Evolutionary conservation across 2,797 vertebrate genomes (phyloP), one percentile per base, ranked within the genome.

Genomic region (Danionella dracula): DNA sequence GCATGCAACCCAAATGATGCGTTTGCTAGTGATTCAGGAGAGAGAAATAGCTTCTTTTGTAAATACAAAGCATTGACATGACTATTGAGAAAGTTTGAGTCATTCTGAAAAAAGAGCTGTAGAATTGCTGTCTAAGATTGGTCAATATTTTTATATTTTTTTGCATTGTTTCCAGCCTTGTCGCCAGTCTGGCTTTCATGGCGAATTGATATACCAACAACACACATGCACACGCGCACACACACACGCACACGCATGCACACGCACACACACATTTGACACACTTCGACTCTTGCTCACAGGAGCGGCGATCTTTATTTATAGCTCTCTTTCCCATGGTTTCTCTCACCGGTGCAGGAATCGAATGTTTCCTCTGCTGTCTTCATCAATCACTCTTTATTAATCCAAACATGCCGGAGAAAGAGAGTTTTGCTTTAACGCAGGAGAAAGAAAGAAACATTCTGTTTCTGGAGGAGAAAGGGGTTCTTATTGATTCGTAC

Each of bases 341-440:
- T 87, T 68, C 64, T 88, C 86, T 87, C 86, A 87, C 86, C 85
- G 83, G 78, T 80, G 68, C 77, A 83, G 83, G 83, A 85, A 83
- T 83, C 73, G 71, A 64, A 63, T 74, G 77, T 82, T 87, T 88
- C 86, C 85, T 86, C 80, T 84, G 76, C 77, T 76, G 75, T 78
- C 46, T 51, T 73, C 85, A 83, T 87, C 81, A 82, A 85, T 87
- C 86, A 86, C 78, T 73, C 73, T 78, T 84, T 83, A 87, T 85
- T 83, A 82, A 85, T 73, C 73, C 64, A 79, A 71, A 73, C 68
- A 68, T 45, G 49, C 63, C 29, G 50, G 68, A 66, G 46, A 57
- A 58, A 54, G 63, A 45, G 65, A 61, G 45, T 42, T 50, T 67
- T 49, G 23, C 66, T 68, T 50, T 41, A 35, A 48, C 56, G 45